Evolutionary conservation across 2,797 vertebrate species (phyloP).

Genomic region (Hipposideros larvatus): DNA sequence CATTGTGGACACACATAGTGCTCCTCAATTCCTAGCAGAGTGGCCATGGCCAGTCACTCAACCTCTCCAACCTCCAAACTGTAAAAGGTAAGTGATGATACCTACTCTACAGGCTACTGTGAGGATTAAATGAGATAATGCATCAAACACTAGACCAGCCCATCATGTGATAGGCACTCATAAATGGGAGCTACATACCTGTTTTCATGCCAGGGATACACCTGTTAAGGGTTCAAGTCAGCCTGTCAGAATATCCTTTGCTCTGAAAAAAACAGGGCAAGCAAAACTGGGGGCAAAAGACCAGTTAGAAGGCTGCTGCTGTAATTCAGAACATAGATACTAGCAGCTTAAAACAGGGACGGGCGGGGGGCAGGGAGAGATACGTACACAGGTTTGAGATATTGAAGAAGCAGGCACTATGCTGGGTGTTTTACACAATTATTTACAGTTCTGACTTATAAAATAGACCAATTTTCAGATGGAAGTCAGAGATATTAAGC

Average conservation of each 20-base stretch:
- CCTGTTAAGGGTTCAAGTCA: not conserved
- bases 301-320: not conserved
- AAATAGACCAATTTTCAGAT: slow-evolving; percentile 52
- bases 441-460: slow-evolving; percentile 43
- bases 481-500: slow-evolving; percentile 36
- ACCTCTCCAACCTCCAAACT: not conserved
- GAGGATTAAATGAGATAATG: slow-evolving; percentile 6
- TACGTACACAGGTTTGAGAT: not conserved
- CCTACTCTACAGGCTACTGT: not conserved
- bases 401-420: not conserved
- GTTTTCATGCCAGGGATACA: not conserved
- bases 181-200: slow-evolving; percentile 5
- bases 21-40: not conserved
- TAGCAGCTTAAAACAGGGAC: not conserved
- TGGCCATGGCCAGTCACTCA: not conserved
- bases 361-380: not conserved
- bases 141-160: not conserved
- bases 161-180: not conserved
- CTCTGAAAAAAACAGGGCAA: slow-evolving; percentile 28
- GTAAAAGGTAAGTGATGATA: slow-evolving; percentile 2
- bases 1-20: not conserved
- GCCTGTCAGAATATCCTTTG: slow-evolving; percentile 33
- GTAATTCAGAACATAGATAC: not conserved
- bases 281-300: not conserved
- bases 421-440: not conserved